Evolutionary conservation across 2,113 vertebrate species (phyloP), one percentile per base, ranked within the genome.

Genomic region (Chaenocephalus aceratus): DNA sequence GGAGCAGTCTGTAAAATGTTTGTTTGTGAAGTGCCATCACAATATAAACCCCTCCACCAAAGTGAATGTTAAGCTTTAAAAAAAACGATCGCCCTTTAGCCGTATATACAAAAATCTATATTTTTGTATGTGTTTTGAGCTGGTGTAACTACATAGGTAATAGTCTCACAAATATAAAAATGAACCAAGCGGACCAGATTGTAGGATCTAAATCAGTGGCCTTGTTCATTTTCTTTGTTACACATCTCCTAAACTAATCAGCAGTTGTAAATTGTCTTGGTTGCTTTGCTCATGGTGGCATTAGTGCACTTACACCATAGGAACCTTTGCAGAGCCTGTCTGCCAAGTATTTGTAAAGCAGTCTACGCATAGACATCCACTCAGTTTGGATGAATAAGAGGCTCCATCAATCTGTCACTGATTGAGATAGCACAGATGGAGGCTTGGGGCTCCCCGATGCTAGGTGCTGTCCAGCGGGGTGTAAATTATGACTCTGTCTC

Each of bases 401-500:
- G 72, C 91, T 91, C 93, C 91, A 94, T 96, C 94, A 95, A 95
- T 94, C 94, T 93, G 89, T 94, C 94, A 94, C 88, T 94, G 94
- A 93, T 93, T 95, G 95, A 95, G 94, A 93, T 94, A 94, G 91
- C 93, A 92, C 94, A 95, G 94, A 94, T 93, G 94, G 93, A 92
- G 93, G 87, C 85, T 84, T 61, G 93, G 93, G 94, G 93, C 92
- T 94, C 94, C 94, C 92, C 90, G 88, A 94, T 96, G 94, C 94
- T 95, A 88, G 92, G 23, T 53, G 92, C 95, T 95, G 95, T 96
- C 96, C 95, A 85, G 95, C 90, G 63, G 93, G 90, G 87, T 94
- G 91, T 95, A 96, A 96, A 96, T 97, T 96, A 96, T 95, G 95
- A 77, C 94, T 94, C 91, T 91, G 88, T 94, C 96, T 96, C 96